A percentile compares a stretch with the other conserved stretches of the same genome.
These are phyloP conservation scores for Pica pica DNA, from an alignment of 2,113 vertebrate species.

Conservation along the genomic window DNA sequence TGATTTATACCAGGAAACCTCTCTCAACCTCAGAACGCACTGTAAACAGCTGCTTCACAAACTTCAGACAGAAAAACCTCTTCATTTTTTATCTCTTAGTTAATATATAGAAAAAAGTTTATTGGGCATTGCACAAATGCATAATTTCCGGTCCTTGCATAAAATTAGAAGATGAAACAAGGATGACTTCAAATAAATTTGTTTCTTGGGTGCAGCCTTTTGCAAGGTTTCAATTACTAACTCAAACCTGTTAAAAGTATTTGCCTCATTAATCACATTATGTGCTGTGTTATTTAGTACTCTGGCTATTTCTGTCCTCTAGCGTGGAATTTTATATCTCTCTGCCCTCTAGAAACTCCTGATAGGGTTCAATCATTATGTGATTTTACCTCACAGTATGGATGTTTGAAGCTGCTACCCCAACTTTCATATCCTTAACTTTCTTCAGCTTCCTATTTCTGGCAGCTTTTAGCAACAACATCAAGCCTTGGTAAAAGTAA, in stretches of 20 bases:
- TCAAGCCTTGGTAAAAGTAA: background rate
- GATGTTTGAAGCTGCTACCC: background rate
- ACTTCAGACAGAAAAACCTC: background rate
- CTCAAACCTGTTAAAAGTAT: slow-evolving; percentile 21
- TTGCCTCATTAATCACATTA: slow-evolving; percentile 14
- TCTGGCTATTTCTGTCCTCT: background rate
- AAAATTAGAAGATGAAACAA: slow-evolving; percentile 22
- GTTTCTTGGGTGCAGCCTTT: background rate
- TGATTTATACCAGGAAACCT: slow-evolving; percentile 61
- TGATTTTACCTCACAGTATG: background rate
- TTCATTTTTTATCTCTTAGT: background rate
- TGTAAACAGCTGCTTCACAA: slow-evolving; percentile 55
- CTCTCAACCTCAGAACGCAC: background rate
- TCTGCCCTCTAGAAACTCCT: background rate
- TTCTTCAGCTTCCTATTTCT: background rate
- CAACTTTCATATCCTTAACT: background rate
- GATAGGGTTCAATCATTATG: background rate
- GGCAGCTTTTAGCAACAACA: background rate
- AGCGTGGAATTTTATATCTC: background rate
- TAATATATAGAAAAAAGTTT: background rate
- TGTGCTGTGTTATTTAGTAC: background rate
- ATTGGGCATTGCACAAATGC: background rate
- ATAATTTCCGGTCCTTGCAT: slow-evolving; percentile 13
- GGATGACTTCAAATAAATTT: background rate
- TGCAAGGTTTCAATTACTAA: slow-evolving; percentile 12